These are phyloP conservation scores for Urocynchramus pylzowi DNA, from an alignment of 2,113 vertebrate genomes.

Conservation along the genomic window DNA sequence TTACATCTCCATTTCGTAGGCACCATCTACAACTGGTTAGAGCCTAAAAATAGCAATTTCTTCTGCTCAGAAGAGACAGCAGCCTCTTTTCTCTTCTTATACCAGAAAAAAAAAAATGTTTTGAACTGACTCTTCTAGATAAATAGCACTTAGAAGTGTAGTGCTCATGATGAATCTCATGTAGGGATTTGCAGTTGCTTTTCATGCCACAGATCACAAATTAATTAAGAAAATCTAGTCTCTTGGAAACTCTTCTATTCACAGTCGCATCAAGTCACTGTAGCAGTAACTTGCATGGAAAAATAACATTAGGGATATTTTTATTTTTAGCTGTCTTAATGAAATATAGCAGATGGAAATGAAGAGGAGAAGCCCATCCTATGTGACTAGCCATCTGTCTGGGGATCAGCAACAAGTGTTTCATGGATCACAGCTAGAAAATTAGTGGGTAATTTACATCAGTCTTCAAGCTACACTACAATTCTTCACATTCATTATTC, in stretches of 20 bases:
- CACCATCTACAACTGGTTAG: background rate
- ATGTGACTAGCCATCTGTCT: slow-evolving; percentile 60
- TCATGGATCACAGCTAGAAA: slow-evolving; percentile 28
- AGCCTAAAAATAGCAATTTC: background rate
- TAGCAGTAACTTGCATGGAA: slow-evolving; percentile 29
- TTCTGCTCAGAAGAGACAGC: background rate
- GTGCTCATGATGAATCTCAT: background rate
- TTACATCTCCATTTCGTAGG: background rate
- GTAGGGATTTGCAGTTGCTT: background rate
- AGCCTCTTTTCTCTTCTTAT: background rate
- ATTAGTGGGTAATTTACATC: slow-evolving; percentile 49
- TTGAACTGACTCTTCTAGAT: background rate
- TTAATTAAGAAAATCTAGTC: slow-evolving; percentile 46
- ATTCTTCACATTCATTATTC: background rate
- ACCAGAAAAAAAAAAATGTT: background rate
- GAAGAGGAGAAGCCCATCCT: slow-evolving; percentile 31
- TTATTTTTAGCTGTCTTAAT: slow-evolving; percentile 61
- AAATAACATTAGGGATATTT: slow-evolving; percentile 49
- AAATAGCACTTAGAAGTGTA: background rate
- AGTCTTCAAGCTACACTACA: slow-evolving; percentile 3
- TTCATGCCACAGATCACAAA: slow-evolving; percentile 10
- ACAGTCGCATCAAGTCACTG: background rate
- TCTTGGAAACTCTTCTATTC: slow-evolving; percentile 40
- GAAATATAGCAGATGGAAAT: slow-evolving; percentile 66
- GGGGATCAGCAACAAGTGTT: slow-evolving; percentile 40